Base-by-base conservation (phyloP, 2,888 invertebrate species). In the Aelia acuminata region DNA sequence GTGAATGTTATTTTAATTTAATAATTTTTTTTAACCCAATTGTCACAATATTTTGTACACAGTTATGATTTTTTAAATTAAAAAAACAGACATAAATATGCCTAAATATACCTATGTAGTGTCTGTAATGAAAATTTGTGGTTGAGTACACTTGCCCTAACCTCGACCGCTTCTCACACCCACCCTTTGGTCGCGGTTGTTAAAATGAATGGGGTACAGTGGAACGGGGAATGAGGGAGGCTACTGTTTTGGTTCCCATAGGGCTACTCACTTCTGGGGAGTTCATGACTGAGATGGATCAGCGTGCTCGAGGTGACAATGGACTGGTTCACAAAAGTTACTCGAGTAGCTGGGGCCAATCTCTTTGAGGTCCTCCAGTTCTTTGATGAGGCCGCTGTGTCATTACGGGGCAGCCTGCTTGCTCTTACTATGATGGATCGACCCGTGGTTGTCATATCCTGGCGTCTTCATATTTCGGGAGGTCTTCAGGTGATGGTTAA, bases 161-260 rank as follows among this genome's bases (percentile, higher is more conserved):
- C 63, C n/a, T 7, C 63, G 18, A 35, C 0, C 7, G 35, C 0
- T 8, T 13, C 63, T 70, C 63, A n/a, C 63, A 18, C 63, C 63
- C 35, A 70, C 18, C 63, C 63, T 63, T 57, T 70, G 35, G 63
- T 35, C 22, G 31, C 63, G 63, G 31, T 20, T 35, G 31, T 70
- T 70, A 70, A 20, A 4, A 20, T 70, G 63, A 70, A 70, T 70
- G 63, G 63, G 4, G 3, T 11, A 13, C n/a, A n/a, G 63, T 31
- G 35, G 63, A 5, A 7, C 31, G 18, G 31, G 31, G 18, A 70
- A 70, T 70, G 63, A n/a, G 26, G 15, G 63, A 18, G 20, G 63
- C 63, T 35, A 35, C 63, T 70, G 63, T 70, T 70, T 70, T 70
- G 63, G 63, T 70, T 70, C 63, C 31, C 63, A 70, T 70, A 70